phyloP scores from a whole-genome alignment of 2,797 vertebrate genomes.

The Anableps anableps region DNA sequence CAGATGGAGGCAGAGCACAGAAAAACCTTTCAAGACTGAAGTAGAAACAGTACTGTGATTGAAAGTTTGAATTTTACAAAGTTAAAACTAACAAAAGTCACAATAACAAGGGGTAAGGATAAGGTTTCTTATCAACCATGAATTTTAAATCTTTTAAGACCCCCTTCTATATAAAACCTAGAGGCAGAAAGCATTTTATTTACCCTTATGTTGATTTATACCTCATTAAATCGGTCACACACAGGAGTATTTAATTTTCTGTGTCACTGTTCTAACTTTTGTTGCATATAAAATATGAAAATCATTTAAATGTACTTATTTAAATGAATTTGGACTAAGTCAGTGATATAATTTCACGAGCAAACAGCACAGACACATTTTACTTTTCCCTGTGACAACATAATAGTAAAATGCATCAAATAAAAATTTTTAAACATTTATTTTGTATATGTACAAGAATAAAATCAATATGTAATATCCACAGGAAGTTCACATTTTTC shows the following conservation, averaged over 20 bases:
- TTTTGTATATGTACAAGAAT: not conserved
- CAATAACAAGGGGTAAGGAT: no score
- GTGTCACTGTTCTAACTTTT: not conserved
- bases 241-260: not conserved
- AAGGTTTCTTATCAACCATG: no score
- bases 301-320: not conserved
- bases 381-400: not conserved
- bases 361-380: not conserved
- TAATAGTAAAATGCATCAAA: not conserved
- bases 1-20: conserved; percentile 50
- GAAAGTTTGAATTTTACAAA: not conserved
- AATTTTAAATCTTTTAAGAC: not conserved
- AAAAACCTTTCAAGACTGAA: not conserved
- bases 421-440: not conserved
- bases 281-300: not conserved
- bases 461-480: no score
- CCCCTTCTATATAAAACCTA: not conserved
- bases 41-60: not conserved
- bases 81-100: not conserved
- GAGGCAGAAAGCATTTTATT: not conserved
- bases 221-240: not conserved
- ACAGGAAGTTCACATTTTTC: no score
- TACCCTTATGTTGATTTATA: not conserved
- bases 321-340: not conserved
- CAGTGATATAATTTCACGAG: not conserved